Conservation (phyloP, 2,797 vertebrate genomes). For the Odontamblyopus lacepedii region DNA sequence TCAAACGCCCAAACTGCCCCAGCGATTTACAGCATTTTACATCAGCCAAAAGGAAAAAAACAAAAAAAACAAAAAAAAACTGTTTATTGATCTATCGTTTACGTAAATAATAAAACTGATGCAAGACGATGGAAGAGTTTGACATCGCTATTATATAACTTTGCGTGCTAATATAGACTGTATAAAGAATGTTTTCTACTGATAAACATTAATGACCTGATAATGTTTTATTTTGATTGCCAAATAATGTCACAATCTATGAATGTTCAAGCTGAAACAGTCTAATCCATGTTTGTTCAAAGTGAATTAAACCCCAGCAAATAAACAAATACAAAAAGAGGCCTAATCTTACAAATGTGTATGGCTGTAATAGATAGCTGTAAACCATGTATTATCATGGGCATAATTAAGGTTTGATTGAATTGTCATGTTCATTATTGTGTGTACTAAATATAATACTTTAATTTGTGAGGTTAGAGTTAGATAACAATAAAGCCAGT, state of each 20-base stretch:
- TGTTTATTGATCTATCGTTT: not conserved
- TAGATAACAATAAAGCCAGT: too few relatives aligned
- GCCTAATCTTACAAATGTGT: too few relatives aligned
- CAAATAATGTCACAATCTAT: not conserved
- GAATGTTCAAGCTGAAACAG: not conserved
- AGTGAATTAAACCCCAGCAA: too few relatives aligned
- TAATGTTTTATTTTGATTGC: not conserved
- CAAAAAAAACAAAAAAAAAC: too few relatives aligned
- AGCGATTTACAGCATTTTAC: constrained; percentile 43
- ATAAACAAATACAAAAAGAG: too few relatives aligned
- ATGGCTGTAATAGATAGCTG: too few relatives aligned
- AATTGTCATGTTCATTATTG: too few relatives aligned
- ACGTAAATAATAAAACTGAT: not conserved
- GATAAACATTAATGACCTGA: not conserved
- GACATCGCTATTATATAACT: not conserved
- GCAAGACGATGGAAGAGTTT: not conserved
- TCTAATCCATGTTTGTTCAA: too few relatives aligned
- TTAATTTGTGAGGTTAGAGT: too few relatives aligned
- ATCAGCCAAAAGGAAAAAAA: constrained; percentile 34
- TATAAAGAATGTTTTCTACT: not conserved
- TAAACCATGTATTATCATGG: too few relatives aligned
- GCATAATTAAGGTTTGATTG: too few relatives aligned
- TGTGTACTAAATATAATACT: too few relatives aligned
- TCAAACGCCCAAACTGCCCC: not conserved
- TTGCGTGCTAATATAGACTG: not conserved